Conservation (phyloP, 30 jellyfish, hydroid and myxozoan genomes). For the Aurelia coerulea region DNA sequence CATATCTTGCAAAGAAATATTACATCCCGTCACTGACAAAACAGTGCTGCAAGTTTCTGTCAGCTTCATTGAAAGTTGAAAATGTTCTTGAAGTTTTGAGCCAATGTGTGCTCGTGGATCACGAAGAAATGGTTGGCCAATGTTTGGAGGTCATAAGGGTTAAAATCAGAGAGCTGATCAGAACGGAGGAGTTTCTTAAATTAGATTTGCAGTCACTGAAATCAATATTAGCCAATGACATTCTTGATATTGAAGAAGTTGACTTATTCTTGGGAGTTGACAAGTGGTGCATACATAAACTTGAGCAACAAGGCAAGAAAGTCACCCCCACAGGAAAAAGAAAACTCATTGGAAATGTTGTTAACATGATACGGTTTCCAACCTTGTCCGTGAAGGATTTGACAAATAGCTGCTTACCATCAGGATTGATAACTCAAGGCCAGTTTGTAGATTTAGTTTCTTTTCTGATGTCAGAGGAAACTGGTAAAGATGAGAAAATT, state of each 20-base stretch:
- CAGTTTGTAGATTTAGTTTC: too few relatives aligned
- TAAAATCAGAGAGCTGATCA: not conserved
- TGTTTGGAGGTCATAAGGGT: conserved; percentile 1
- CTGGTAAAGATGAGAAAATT: too few relatives aligned
- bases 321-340: not conserved
- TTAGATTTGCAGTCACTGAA: not conserved
- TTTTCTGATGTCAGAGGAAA: too few relatives aligned
- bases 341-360: conserved; percentile 14
- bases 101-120: not conserved
- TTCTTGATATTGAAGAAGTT: conserved; percentile 1
- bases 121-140: conserved; percentile 2
- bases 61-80: not conserved
- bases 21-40: not conserved
- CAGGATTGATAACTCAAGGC: conserved; percentile 2
- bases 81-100: conserved; percentile 4
- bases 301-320: not conserved
- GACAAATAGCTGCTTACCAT: not conserved
- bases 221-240: not conserved
- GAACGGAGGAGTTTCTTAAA: conserved; percentile 10
- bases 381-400: not conserved
- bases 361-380: conserved; percentile 1
- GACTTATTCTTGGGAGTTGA: conserved; percentile 15
- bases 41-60: not conserved
- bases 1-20: conserved; percentile 16
- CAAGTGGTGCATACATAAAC: conserved; percentile 13